These are phyloP conservation scores for Equus przewalskii DNA, from an alignment of 2,113 vertebrate species.

Conservation along the genomic window DNA sequence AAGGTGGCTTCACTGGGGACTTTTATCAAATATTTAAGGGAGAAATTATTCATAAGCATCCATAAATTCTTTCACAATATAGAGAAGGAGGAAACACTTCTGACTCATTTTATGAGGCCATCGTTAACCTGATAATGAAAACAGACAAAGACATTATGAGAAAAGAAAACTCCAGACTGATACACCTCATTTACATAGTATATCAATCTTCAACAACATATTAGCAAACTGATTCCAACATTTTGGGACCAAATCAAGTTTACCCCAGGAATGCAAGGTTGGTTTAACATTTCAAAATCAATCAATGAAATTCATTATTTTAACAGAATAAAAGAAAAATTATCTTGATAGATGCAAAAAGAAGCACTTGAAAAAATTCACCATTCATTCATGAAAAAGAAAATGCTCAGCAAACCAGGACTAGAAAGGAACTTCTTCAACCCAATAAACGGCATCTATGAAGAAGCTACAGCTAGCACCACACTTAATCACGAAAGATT, in stretches of 20 bases:
- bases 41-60: not conserved
- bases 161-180: not conserved
- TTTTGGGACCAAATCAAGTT: not conserved
- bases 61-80: not conserved
- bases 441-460: not conserved
- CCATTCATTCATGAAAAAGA: not conserved
- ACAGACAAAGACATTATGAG: not conserved
- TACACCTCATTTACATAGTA: not conserved
- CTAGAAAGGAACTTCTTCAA: not conserved
- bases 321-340: not conserved
- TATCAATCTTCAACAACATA: not conserved
- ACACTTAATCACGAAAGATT: not conserved
- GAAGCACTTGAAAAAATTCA: conserved; percentile 2
- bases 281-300: conserved; percentile 33
- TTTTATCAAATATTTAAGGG: not conserved
- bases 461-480: not conserved
- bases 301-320: not conserved
- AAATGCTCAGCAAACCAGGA: not conserved
- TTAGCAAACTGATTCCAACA: not conserved
- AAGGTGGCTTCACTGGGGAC: not conserved
- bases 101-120: not conserved
- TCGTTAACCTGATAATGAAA: not conserved
- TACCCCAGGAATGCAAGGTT: not conserved
- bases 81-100: not conserved
- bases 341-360: not conserved